A percentile compares a stretch with the other conserved stretches of the same genome.
Conservation (phyloP, 2,888 invertebrate genomes). For the Myopa testacea region DNA sequence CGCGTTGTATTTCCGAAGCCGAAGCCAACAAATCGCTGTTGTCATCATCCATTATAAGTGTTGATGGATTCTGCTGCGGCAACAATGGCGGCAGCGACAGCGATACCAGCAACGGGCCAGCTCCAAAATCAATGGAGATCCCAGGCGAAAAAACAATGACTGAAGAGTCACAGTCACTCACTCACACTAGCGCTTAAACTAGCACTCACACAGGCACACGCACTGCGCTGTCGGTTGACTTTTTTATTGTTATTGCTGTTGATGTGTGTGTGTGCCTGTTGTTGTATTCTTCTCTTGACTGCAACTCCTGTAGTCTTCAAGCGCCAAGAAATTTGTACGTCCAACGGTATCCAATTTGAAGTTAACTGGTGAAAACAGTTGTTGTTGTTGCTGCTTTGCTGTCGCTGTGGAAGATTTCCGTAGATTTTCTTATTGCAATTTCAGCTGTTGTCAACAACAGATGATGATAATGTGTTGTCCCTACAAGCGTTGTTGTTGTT, state of each 20-base stretch:
- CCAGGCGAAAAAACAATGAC: neutral
- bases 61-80: neutral
- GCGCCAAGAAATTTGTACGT: no score
- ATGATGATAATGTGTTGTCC: no score
- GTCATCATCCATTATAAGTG: conserved; percentile 65
- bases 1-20: conserved; percentile 66
- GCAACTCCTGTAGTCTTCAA: conserved; percentile 11
- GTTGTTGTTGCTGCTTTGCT: no score
- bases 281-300: conserved; percentile 19
- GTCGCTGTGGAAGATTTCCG: no score
- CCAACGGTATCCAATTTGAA: no score
- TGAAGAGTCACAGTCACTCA: neutral
- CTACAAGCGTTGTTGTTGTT: no score
- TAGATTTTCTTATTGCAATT: no score
- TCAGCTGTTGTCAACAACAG: no score
- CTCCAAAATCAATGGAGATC: neutral
- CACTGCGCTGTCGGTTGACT: no score
- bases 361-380: no score
- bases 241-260: neutral
- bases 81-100: neutral
- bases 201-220: neutral
- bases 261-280: neutral
- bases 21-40: conserved; percentile 67
- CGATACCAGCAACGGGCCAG: neutral
- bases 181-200: neutral